These are phyloP conservation scores for Tolypeutes matacus DNA, from an alignment of 2,797 vertebrate genomes.

Conservation along the genomic window DNA sequence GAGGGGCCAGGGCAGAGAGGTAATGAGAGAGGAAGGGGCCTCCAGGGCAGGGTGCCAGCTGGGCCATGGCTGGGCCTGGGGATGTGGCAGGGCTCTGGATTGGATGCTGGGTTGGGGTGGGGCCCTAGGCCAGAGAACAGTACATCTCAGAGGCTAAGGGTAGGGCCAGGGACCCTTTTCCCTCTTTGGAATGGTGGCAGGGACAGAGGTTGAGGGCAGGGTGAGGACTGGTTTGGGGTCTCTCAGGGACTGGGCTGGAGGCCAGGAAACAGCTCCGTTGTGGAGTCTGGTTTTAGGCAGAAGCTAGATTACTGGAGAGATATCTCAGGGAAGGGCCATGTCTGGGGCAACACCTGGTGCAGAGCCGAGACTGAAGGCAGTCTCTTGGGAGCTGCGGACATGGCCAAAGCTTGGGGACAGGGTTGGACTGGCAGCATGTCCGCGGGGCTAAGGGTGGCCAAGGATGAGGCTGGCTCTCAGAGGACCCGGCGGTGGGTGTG, in stretches of 20 bases:
- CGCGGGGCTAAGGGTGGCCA: not conserved
- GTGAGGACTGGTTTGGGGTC: not conserved
- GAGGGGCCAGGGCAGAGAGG: not conserved
- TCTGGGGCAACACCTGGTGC: not conserved
- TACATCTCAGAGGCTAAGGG: not conserved
- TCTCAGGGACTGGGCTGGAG: not conserved
- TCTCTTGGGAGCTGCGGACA: not conserved
- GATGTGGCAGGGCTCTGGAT: not conserved
- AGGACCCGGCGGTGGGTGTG: not conserved
- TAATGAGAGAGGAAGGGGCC: not conserved
- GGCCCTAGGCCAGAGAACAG: not conserved
- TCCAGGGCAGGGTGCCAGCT: not conserved
- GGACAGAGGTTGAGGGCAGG: not conserved
- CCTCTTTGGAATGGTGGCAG: not conserved
- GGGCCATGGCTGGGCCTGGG: not conserved
- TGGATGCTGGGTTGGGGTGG: not conserved
- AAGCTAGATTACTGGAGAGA: not conserved
- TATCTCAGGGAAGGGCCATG: not conserved
- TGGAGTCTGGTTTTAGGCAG: constrained; percentile 24
- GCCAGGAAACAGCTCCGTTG: not conserved
- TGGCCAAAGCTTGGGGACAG: not conserved
- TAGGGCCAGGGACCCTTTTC: not conserved
- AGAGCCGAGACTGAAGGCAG: not conserved
- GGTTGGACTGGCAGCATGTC: not conserved
- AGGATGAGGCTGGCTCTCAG: not conserved